Evolutionary conservation across 1,140 invertebrate genomes (phyloP).

Genomic region (Penaeus vannamei): DNA sequence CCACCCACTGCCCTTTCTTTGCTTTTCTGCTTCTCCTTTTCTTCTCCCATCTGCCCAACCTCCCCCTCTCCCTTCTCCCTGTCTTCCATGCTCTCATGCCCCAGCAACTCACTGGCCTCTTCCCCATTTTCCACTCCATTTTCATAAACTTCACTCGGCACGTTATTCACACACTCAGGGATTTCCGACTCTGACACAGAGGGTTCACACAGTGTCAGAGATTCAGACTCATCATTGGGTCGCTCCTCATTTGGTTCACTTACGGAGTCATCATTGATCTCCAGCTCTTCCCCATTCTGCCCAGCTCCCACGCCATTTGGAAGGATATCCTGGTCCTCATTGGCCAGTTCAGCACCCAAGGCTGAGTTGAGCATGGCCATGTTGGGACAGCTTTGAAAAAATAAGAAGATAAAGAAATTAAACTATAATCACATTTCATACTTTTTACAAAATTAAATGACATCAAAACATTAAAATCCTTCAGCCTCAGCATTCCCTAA

Average conservation of each 20-base stretch:
- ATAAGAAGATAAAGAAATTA: not conserved
- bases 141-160: conserved; percentile 47
- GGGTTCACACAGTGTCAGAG: conserved; percentile 56
- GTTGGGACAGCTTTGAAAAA: conserved; percentile 57
- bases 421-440: not conserved
- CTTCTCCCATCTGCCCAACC: not conserved
- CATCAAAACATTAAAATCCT: not conserved
- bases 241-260: conserved; percentile 51
- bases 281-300: conserved; percentile 33
- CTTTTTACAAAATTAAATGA: not conserved
- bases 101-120: conserved; percentile 56
- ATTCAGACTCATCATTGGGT: conserved; percentile 55
- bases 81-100: conserved; percentile 23
- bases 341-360: conserved; percentile 53
- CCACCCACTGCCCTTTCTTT: not conserved
- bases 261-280: conserved; percentile 52
- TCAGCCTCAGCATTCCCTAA: not conserved
- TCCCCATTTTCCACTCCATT: conserved; percentile 53
- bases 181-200: conserved; percentile 54
- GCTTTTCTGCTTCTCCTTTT: not conserved
- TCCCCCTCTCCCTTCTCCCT: not conserved
- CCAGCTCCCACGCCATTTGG: conserved; percentile 23
- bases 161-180: conserved; percentile 44
- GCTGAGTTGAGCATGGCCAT: conserved; percentile 65
- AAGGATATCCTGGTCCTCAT: conserved; percentile 49